phyloP scores from a whole-genome alignment of 2,797 vertebrate genomes.

The Lerista edwardsae region DNA sequence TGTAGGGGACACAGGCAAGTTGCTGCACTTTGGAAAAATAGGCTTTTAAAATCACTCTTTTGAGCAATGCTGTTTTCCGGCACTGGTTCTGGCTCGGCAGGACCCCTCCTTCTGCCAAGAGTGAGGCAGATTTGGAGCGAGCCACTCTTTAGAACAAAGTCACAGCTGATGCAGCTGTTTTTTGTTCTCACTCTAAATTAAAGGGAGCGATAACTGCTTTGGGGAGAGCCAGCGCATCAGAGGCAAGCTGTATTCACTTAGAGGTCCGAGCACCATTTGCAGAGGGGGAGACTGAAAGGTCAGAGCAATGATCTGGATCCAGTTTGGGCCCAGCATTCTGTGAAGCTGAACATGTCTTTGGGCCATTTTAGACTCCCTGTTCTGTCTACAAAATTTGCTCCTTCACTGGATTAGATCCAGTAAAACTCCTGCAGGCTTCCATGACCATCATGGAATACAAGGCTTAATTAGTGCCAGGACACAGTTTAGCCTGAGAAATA shows the following conservation, averaged over 20 bases:
- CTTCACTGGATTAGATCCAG: not conserved
- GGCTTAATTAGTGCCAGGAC: not conserved
- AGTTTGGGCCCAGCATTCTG: not conserved
- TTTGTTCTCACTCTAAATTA: not conserved
- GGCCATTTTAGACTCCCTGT: not conserved
- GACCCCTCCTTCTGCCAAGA: constrained; percentile 19
- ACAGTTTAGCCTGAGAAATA: not conserved
- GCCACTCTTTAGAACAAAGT: not conserved
- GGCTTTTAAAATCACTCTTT: not conserved
- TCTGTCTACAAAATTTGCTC: not conserved
- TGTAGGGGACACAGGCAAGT: not conserved
- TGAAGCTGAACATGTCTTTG: not conserved
- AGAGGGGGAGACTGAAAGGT: not conserved
- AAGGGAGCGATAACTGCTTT: not conserved
- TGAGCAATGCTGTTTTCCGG: not conserved
- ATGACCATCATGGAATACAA: not conserved
- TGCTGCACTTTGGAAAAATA: constrained; percentile 1
- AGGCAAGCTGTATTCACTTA: not conserved
- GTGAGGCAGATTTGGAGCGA: not conserved
- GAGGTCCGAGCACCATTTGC: not conserved
- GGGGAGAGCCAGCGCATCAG: not conserved
- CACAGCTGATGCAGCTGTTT: constrained; percentile 11
- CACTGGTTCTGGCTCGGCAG: constrained; percentile 5
- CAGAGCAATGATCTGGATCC: not conserved
- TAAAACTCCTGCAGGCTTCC: too few relatives aligned